Base-by-base conservation (phyloP, 2,113 vertebrate species). In the Petrocephalus microphthalmus region DNA sequence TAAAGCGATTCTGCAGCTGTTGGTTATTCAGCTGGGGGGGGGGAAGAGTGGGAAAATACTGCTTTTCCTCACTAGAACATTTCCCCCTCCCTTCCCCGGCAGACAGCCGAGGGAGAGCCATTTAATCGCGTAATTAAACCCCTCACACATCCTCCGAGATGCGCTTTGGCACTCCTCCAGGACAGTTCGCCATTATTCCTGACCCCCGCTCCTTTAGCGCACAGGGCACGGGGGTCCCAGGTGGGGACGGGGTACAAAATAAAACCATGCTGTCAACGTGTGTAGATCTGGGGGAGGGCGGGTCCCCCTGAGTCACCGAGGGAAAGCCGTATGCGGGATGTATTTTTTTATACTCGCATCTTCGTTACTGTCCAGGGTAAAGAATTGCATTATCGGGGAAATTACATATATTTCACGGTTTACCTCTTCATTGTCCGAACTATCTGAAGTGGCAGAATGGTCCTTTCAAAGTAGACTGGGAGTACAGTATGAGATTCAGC, bases 41-140 rank as follows among this genome's bases (percentile, higher is more conserved):
- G 52, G 33, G 19, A 82, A 47, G 25, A 51, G 11, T 47, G 45
- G 25, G 54, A 78, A 78, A 78, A 42, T 78, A 42, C 71, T 81
- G 87, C 71, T 88, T 74, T 82, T 83, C 71, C 74, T 45, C 87
- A 47, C 47, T 37, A 5, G 33, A 83, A 57, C 87, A 82, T 83
- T 84, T 60, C 78, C 87, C 33, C 78, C n/a, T 57, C 52, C 74
- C 83, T 74, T 83, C 74, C n/a, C 51, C 22, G 29, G 85, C 37
- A 47, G 88, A 81, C 51, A 22, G 51, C 83, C 17, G 91, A 91
- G 88, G 91, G 91, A 91, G 93, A 94, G 91, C 92, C 90, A 93
- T 93, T 93, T 92, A 94, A 94, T 89, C 90, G 91, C 92, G 93
- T 94, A 94, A 94, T 94, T 94, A 94, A 92, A 93, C 91, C 93